These are phyloP conservation scores for Ammodramus savannarum DNA, from an alignment of 2,113 vertebrate genomes.

Conservation along the genomic window DNA sequence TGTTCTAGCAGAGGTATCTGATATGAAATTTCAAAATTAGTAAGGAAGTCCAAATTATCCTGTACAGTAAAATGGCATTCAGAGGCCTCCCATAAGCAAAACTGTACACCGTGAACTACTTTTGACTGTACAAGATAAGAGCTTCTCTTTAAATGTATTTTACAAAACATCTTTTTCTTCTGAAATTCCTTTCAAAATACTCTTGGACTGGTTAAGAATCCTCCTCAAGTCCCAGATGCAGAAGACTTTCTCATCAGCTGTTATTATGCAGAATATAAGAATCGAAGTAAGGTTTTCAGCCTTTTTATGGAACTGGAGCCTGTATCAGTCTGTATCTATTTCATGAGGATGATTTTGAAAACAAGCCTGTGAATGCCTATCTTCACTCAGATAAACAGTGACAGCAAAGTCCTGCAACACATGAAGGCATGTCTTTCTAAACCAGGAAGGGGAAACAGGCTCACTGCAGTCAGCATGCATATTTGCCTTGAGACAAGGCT, in stretches of 20 bases:
- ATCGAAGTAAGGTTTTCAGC: background rate
- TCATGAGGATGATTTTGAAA: background rate
- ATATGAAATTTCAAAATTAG: background rate
- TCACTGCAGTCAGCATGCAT: background rate
- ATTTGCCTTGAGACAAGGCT: background rate
- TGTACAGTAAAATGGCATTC: background rate
- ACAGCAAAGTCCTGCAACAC: background rate
- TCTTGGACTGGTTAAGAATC: background rate
- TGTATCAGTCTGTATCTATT: background rate
- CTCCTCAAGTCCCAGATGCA: background rate
- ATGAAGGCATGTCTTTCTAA: background rate
- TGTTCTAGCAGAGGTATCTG: background rate
- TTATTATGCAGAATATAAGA: background rate
- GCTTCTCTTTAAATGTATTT: background rate
- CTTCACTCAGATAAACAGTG: background rate
- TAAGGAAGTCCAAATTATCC: background rate
- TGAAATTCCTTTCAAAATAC: background rate
- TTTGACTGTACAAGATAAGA: background rate
- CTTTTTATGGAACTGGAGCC: background rate
- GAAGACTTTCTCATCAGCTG: background rate
- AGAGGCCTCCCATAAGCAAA: background rate
- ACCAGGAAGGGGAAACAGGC: background rate
- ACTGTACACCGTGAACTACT: background rate
- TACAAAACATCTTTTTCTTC: background rate
- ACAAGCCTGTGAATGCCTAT: background rate